These are phyloP conservation scores for Actinostola sp. DNA, from an alignment of 92 coral and sea anemone species.

Conservation along the genomic window DNA sequence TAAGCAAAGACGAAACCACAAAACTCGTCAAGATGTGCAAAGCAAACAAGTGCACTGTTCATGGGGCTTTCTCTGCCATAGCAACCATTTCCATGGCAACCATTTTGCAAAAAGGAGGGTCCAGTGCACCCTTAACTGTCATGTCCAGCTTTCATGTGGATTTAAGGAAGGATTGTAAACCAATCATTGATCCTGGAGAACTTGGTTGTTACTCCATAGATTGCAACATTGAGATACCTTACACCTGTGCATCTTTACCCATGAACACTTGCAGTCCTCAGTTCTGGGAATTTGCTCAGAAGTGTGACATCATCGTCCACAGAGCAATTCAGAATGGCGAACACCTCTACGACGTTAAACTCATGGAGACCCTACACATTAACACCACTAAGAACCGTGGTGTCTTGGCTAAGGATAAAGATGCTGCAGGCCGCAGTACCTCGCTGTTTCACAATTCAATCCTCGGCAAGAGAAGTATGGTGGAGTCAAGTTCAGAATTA, in stretches of 20 bases:
- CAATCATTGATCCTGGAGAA: constrained; percentile 33
- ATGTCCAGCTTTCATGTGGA: constrained; percentile 59
- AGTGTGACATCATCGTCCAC: constrained; percentile 48
- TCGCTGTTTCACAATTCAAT: constrained; percentile 58
- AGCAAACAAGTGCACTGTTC: constrained; percentile 63
- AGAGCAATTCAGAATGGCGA: constrained; percentile 50
- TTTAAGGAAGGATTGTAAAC: constrained; percentile 61
- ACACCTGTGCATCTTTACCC: neutral
- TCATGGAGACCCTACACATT: constrained; percentile 39
- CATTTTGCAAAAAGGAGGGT: constrained; percentile 56
- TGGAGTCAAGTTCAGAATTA: constrained; percentile 3
- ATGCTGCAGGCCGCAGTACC: constrained; percentile 48
- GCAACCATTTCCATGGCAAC: constrained; percentile 73
- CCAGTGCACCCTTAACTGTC: constrained; percentile 43
- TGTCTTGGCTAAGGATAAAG: constrained; percentile 38
- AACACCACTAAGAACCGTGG: constrained; percentile 30
- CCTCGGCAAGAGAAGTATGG: constrained; percentile 46
- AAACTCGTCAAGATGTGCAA: constrained; percentile 53
- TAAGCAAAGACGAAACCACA: constrained; percentile 39
- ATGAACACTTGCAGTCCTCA: neutral
- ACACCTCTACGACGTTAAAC: constrained; percentile 49
- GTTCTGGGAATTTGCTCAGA: constrained; percentile 72
- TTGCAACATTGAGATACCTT: constrained; percentile 45
- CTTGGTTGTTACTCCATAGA: constrained; percentile 65
- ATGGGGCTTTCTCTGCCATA: constrained; percentile 72